A percentile compares a stretch with the other conserved stretches of the same genome.
These are phyloP conservation scores for Pterocles gutturalis DNA, from an alignment of 2,113 vertebrate genomes.

Conservation along the genomic window DNA sequence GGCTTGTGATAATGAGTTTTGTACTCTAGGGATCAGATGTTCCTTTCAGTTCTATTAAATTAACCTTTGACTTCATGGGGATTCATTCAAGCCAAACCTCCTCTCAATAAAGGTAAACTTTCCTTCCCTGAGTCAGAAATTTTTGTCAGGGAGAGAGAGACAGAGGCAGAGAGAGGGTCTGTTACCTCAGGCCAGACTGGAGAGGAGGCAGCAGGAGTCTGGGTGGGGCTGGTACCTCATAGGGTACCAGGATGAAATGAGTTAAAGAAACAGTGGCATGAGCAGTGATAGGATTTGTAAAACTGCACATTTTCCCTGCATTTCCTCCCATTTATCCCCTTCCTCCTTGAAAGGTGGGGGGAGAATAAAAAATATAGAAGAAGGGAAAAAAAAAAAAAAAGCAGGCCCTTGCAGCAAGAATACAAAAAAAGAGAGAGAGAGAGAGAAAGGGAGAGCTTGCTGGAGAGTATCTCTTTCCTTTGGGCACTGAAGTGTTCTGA, in stretches of 20 bases:
- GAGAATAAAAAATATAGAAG: constrained; percentile 21
- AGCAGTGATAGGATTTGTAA: not conserved
- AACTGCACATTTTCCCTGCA: not conserved
- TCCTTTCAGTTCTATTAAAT: not conserved
- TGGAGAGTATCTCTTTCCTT: constrained; percentile 68
- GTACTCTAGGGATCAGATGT: not conserved
- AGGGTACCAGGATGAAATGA: not conserved
- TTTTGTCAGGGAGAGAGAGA: not conserved
- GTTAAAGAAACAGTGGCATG: not conserved
- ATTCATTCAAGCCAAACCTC: not conserved
- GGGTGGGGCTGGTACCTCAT: not conserved
- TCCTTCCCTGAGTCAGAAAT: not conserved
- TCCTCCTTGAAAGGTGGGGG: constrained; percentile 11
- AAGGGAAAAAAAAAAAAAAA: not conserved
- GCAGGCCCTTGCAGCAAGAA: not conserved
- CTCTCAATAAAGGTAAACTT: not conserved
- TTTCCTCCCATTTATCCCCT: constrained; percentile 4
- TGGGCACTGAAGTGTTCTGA: constrained; percentile 64
- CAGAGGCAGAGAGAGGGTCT: not conserved
- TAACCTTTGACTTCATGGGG: not conserved
- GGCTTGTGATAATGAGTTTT: not conserved
- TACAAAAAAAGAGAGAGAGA: not conserved
- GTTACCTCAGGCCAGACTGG: not conserved
- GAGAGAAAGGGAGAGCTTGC: not conserved
- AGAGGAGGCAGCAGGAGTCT: not conserved